These are phyloP conservation scores for Chiroxiphia lanceolata DNA, from an alignment of 2,797 vertebrate genomes.

Conservation along the genomic window DNA sequence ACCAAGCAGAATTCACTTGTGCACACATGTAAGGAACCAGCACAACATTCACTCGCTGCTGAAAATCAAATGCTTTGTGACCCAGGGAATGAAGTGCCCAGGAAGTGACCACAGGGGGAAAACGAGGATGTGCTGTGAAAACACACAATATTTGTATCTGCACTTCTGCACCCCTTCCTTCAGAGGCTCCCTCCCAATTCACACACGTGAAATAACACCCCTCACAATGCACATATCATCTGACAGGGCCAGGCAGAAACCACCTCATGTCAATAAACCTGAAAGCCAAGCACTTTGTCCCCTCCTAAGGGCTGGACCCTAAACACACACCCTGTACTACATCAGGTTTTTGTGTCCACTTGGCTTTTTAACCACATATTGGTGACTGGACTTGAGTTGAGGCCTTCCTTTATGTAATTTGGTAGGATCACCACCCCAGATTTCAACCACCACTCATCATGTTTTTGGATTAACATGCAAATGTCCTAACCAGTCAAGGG, in stretches of 20 bases:
- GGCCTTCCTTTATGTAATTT: not conserved
- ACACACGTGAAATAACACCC: accelerated
- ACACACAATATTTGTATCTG: not conserved
- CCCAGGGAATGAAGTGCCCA: not conserved
- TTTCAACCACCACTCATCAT: not conserved
- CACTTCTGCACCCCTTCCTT: not conserved
- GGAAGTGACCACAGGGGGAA: not conserved
- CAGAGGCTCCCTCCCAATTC: not conserved
- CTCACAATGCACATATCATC: not conserved
- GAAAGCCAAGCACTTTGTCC: not conserved
- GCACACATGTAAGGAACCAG: not conserved
- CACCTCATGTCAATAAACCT: not conserved
- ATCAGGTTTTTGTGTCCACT: not conserved
- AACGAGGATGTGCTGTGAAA: not conserved
- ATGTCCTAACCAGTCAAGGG: not conserved
- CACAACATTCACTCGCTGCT: accelerated
- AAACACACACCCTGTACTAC: accelerated
- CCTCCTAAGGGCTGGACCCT: not conserved
- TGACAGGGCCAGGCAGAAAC: not conserved
- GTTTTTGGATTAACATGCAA: not conserved
- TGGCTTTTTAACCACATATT: not conserved
- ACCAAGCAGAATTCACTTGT: not conserved
- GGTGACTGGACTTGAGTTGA: not conserved
- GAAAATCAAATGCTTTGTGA: not conserved
- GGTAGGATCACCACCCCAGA: not conserved